Evolutionary conservation across 2,797 vertebrate species (phyloP).

Genomic region (Myripristis jacobus): DNA sequence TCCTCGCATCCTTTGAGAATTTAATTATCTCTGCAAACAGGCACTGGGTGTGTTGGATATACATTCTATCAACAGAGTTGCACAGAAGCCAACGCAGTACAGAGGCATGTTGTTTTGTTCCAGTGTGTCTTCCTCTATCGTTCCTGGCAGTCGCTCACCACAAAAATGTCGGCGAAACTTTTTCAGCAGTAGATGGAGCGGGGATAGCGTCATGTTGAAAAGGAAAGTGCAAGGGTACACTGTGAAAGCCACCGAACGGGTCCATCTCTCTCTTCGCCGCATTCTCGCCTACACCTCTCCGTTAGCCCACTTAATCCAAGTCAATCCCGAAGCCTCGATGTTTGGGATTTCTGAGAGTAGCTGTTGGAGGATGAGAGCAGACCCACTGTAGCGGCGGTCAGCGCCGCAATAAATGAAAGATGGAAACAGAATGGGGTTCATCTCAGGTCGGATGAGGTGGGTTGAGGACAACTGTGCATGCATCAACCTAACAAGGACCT

Average conservation of each 20-base stretch:
- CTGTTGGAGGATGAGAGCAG: constrained; percentile 11
- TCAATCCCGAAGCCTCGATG: constrained; percentile 28
- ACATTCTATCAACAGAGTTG: constrained; percentile 61
- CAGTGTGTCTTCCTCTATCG: constrained; percentile 17
- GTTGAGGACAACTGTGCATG: constrained; percentile 1
- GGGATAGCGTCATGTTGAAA: constrained; percentile 1
- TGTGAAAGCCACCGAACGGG: constrained; percentile 13
- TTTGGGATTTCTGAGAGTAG: constrained; percentile 28
- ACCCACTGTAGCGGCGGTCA: constrained; percentile 22
- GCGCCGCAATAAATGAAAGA: constrained; percentile 39
- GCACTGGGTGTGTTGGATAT: constrained; percentile 72
- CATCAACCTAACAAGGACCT: background rate
- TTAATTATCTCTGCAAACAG: constrained; percentile 83
- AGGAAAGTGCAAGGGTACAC: background rate
- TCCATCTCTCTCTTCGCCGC: constrained; percentile 1
- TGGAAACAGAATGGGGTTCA: constrained; percentile 27
- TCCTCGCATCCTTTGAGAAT: constrained; percentile 81
- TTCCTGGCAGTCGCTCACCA: constrained; percentile 14
- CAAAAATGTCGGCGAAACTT: constrained; percentile 9
- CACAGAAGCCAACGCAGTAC: constrained; percentile 51
- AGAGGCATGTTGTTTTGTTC: constrained; percentile 40
- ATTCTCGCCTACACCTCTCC: constrained; percentile 12
- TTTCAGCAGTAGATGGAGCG: constrained; percentile 11
- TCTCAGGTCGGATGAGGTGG: background rate
- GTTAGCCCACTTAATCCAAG: constrained; percentile 45